Conservation (phyloP, 1,140 invertebrate genomes). For the Leptestheria dahalacensis region DNA sequence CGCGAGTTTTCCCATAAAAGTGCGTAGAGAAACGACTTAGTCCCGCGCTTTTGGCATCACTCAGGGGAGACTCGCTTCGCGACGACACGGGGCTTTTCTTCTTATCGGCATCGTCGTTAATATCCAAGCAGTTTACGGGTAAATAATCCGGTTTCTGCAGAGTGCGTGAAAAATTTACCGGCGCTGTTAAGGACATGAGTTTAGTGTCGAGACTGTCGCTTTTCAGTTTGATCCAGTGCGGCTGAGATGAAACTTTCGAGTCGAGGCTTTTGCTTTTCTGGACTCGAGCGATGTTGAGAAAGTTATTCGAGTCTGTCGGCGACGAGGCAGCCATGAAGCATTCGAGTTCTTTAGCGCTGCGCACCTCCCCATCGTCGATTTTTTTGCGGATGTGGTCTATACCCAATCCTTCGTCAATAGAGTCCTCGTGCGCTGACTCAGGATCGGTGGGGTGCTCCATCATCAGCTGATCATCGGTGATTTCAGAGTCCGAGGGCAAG, state of each 20-base stretch:
- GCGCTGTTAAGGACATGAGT: conserved; percentile 34
- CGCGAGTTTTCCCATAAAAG: conserved; percentile 37
- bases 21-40: conserved; percentile 39
- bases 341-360: conserved; percentile 47
- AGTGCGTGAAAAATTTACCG: conserved; percentile 42
- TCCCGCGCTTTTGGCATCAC: conserved; percentile 32
- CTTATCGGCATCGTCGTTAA: conserved; percentile 17
- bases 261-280: conserved; percentile 14
- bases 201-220: conserved; percentile 24
- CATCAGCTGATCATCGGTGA: conserved; percentile 39
- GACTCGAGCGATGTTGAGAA: conserved; percentile 12
- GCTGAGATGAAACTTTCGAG: not conserved
- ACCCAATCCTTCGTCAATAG: conserved; percentile 52
- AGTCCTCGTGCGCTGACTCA: conserved; percentile 37
- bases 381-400: conserved; percentile 30
- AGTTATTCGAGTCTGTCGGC: conserved; percentile 11
- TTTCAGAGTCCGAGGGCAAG: conserved; percentile 45
- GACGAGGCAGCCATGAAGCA: conserved; percentile 35
- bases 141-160: not conserved
- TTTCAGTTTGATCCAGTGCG: conserved; percentile 20
- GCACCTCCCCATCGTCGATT: conserved; percentile 42
- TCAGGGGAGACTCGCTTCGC: conserved; percentile 55
- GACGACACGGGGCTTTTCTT: conserved; percentile 45
- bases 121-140: conserved; percentile 17
- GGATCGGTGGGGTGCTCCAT: not conserved